Evolutionary conservation across 2,797 vertebrate species (phyloP).

Genomic region (Pipistrellus nathusii): DNA sequence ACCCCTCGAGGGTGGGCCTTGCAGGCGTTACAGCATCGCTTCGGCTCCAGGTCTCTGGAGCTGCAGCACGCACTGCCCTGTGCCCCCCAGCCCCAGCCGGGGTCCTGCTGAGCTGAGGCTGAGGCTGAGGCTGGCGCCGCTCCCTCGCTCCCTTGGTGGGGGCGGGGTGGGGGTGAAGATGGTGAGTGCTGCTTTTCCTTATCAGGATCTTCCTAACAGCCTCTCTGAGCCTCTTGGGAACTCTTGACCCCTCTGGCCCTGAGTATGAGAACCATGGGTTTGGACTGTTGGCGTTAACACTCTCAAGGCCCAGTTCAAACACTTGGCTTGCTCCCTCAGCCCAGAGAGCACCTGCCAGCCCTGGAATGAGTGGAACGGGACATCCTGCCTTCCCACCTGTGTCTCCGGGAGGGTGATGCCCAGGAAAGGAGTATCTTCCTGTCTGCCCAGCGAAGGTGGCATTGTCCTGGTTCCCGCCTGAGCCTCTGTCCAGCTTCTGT

Average conservation of each 20-base stretch:
- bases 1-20: neutral
- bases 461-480: neutral
- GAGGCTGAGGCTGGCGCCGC: no score
- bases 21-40: neutral
- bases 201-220: neutral
- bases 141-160: no score
- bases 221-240: neutral
- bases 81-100: neutral
- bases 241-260: neutral
- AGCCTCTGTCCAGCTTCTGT: neutral
- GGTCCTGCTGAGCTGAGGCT: neutral
- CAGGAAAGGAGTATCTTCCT: neutral
- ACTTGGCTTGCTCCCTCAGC: neutral
- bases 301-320: neutral
- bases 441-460: neutral
- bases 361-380: neutral
- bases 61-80: neutral
- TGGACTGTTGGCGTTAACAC: slow-evolving; percentile 28
- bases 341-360: neutral
- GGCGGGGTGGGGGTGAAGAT: rapidly evolving
- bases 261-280: neutral
- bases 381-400: neutral
- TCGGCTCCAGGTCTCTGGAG: neutral
- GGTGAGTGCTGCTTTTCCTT: neutral
- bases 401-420: neutral